Base-by-base conservation (phyloP, 2,113 vertebrate species). In the Etheostoma spectabile region DNA sequence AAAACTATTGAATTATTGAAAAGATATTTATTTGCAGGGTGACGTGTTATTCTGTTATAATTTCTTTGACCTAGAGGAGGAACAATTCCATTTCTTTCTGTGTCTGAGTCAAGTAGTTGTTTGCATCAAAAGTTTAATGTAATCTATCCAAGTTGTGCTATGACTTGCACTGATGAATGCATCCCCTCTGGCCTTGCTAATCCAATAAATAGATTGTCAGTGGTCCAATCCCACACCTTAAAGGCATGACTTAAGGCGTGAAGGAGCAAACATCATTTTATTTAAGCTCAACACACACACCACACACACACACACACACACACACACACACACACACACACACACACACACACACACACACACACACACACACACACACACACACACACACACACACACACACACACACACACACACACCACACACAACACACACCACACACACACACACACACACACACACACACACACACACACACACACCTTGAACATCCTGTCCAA, bases 401-500 rank as follows among this genome's bases (percentile, higher is more conserved):
- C 27, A 27, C 27, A 27, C 27, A 27, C 27, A 27, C 27, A 27
- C 27, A 27, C 27, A 27, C 27, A 27, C 27, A 27, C n/a, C n/a
- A n/a, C n/a, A n/a, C n/a, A n/a, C n/a, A n/a, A n/a, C n/a, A n/a
- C n/a, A n/a, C n/a, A n/a, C n/a, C 27, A 27, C 27, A 27, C 27
- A 53, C 22, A 59, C 21, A 33, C 4, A 27, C 3, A 2, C 27
- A 1, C 27, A 27, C 27, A 27, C 27, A 27, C 27, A 27, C 27
- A 27, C 27, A 27, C 27, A 27, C 27, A 27, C 27, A 27, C 27
- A 53, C 22, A 59, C 21, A 33, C 4, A 27, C 3, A 2, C 27
- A 1, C 22, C 8, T n/a, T 22, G 10, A 35, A 77, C 72, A 74
- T 69, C 74, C 61, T 57, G 60, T 61, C 19, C 8, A 66, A 33